Evolutionary conservation across 2,113 vertebrate genomes (phyloP).

Genomic region (Nerophis ophidion): DNA sequence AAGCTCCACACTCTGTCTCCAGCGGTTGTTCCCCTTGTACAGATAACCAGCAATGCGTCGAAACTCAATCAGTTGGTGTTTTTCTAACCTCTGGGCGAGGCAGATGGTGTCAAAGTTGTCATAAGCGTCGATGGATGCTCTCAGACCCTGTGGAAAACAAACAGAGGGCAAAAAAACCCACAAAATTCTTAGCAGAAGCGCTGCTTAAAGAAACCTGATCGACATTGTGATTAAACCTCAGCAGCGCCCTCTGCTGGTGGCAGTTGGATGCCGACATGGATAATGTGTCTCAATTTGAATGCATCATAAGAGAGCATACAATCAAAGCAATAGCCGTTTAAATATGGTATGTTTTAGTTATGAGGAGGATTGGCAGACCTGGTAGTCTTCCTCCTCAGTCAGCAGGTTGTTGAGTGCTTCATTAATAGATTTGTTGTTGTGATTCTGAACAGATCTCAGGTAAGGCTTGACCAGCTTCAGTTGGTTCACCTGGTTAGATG

Average conservation of each 20-base stretch:
- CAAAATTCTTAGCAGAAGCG: not conserved
- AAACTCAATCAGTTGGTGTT: constrained; percentile 87
- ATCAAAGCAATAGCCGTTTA: not conserved
- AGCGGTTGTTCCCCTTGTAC: constrained; percentile 86
- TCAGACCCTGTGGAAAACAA: constrained; percentile 72
- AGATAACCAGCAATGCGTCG: constrained; percentile 84
- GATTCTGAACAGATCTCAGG: constrained; percentile 84
- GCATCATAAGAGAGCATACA: not conserved
- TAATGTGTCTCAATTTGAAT: not conserved
- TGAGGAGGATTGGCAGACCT: constrained; percentile 61
- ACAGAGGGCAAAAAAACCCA: not conserved
- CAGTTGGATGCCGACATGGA: not conserved
- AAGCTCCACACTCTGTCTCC: constrained; percentile 89
- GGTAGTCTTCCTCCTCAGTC: constrained; percentile 87
- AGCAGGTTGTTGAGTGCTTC: constrained; percentile 86
- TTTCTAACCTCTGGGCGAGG: constrained; percentile 83
- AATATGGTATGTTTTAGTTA: not conserved
- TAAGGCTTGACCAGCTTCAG: constrained; percentile 86
- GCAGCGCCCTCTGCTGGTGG: constrained; percentile 8
- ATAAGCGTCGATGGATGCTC: constrained; percentile 84
- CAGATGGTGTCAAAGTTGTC: constrained; percentile 87
- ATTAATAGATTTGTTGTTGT: constrained; percentile 87
- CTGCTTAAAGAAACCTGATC: not conserved
- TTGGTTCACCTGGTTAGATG: constrained; percentile 72
- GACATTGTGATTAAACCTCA: not conserved